Evolutionary conservation across 2,888 invertebrate genomes (phyloP), one percentile per base, ranked within the genome.

Genomic region (Tuberolachnus salignus): DNA sequence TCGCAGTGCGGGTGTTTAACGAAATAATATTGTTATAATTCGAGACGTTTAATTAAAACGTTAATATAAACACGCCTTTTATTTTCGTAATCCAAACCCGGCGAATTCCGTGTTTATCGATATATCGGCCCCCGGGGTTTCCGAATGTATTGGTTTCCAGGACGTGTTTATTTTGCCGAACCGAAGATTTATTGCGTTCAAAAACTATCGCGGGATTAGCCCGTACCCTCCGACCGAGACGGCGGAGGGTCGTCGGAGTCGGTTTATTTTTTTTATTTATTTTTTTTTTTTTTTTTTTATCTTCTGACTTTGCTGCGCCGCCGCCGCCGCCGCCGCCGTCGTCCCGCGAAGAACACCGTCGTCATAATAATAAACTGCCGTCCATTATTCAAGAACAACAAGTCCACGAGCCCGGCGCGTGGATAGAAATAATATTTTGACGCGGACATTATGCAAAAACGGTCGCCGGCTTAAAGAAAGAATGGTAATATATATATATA

Each of bases 371-470:
- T 64, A 64, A 64, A 74, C 34, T 64, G 64, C 64, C 55, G 74
- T 64, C 74, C 53, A 74, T 74, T 64, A 64, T 74, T 74, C 64
- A 74, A 53, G 34, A 73, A 63, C 73, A 73, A 73, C 73, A 73
- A 73, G 63, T 73, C 51, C 73, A 49, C 51, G 9, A 23, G 23
- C 14, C 59, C 16, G 51, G 10, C 42, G 19, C 10, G 6, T 42
- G 14, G 64, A 74, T 42, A 44, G 74, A 46, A 66, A 75, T 55
- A 75, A 66, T 75, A 75, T 75, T 75, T 75, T 66, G 55, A 66
- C 57, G 44, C 57, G 14, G 51, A 64, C 64, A 46, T 75, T 66
- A 66, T 75, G 75, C 75, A 57, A 66, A 66, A 57, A 64, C 74
- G 74, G 64, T 64, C 74, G 64, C 64, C n/a, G 53, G 42, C 6